phyloP scores from a whole-genome alignment of 2,113 vertebrate genomes.

The Microtus oregoni region DNA sequence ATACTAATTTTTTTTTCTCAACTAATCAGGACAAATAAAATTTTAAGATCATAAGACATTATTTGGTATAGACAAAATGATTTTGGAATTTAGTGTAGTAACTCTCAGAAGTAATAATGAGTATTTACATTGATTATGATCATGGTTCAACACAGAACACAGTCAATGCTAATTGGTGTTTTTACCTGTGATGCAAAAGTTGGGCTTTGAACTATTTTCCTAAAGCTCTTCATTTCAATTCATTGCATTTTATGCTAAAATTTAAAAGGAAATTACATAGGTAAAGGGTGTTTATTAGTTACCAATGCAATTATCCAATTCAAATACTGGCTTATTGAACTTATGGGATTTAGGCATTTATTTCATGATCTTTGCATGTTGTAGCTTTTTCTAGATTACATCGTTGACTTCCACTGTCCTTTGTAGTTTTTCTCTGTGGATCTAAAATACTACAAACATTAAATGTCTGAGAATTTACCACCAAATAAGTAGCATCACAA shows the following conservation, averaged over 20 bases:
- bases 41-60: constrained; percentile 19
- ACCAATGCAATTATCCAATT: neutral
- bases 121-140: constrained; percentile 36
- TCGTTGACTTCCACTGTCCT: neutral
- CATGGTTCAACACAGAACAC: constrained; percentile 6
- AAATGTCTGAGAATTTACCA: constrained; percentile 13
- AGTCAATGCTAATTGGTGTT: neutral
- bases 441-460: constrained; percentile 14
- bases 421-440: neutral
- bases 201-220: neutral
- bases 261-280: constrained; percentile 1
- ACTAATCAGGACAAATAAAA: constrained; percentile 40
- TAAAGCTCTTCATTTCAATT: neutral
- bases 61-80: constrained; percentile 55
- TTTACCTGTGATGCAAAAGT: constrained; percentile 14
- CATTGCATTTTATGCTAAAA: neutral
- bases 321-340: neutral
- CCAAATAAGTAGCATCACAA: constrained; percentile 3
- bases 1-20: constrained; percentile 54
- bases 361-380: neutral
- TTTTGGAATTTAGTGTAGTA: constrained; percentile 21
- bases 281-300: neutral
- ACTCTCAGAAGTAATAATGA: neutral
- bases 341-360: neutral
- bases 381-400: neutral